Conservation (phyloP, 2,888 invertebrate species). For the Nemapogon koenigi region DNA sequence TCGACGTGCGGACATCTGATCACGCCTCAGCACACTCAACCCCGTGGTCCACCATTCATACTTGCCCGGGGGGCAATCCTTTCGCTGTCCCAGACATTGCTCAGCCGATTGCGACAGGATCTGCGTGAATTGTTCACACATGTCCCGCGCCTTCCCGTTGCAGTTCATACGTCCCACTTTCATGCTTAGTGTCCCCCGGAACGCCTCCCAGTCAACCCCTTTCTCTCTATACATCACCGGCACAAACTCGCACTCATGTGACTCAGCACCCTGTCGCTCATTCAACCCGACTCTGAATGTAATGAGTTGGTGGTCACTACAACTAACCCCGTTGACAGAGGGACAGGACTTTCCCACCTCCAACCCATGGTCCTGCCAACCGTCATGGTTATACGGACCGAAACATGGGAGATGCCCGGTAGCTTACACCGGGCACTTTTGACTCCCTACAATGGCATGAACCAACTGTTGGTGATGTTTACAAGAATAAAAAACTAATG, state of each 20-base stretch:
- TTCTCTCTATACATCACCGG: not conserved
- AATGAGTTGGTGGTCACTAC: slow-evolving; percentile 3
- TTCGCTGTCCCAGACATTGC: slow-evolving; percentile 7
- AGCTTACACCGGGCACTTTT: too few relatives aligned
- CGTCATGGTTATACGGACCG: too few relatives aligned
- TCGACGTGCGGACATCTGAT: slow-evolving; percentile 4
- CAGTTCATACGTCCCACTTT: not conserved
- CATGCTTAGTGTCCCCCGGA: not conserved
- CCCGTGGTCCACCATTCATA: slow-evolving; percentile 16
- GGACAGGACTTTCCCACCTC: too few relatives aligned
- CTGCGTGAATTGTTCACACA: slow-evolving; percentile 4
- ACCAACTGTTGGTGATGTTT: too few relatives aligned
- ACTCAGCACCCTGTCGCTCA: too few relatives aligned
- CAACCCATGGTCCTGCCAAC: too few relatives aligned
- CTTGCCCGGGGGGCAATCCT: not conserved
- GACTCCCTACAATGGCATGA: too few relatives aligned
- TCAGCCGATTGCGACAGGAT: slow-evolving; percentile 8
- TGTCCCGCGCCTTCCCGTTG: not conserved
- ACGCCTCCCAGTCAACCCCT: not conserved
- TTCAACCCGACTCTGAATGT: not conserved
- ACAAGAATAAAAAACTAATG: too few relatives aligned
- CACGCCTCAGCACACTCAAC: slow-evolving; percentile 9
- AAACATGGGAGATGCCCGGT: too few relatives aligned
- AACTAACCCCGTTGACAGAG: not conserved
- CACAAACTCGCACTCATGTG: too few relatives aligned